These are phyloP conservation scores for Crossaster papposus DNA, from an alignment of 53 echinoderm and acorn worm genomes.

Conservation along the genomic window DNA sequence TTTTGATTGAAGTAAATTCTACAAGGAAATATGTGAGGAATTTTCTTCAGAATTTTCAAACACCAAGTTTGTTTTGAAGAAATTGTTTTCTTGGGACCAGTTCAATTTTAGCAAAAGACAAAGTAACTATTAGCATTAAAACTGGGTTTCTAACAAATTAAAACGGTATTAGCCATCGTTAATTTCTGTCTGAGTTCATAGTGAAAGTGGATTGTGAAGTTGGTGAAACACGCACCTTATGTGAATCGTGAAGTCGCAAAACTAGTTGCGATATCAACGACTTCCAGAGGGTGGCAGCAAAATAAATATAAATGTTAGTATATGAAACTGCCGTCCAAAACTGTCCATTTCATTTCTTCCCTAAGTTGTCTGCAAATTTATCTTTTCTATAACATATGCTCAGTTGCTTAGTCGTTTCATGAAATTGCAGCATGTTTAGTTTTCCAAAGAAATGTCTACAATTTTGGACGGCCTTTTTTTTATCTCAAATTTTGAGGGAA, in stretches of 20 bases:
- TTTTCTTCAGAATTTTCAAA: too few species aligned
- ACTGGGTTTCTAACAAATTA: neutral
- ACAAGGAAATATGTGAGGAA: too few species aligned
- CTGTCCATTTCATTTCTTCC: neutral
- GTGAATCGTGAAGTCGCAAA: constrained; percentile 33
- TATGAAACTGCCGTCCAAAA: neutral
- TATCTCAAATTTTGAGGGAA: neutral
- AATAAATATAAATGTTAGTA: constrained; percentile 17
- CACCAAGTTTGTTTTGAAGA: too few species aligned
- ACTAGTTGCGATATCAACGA: constrained; percentile 27
- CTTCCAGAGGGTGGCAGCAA: constrained; percentile 28
- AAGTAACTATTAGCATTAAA: too few species aligned
- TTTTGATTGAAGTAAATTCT: too few species aligned
- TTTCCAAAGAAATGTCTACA: neutral
- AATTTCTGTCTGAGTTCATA: neutral
- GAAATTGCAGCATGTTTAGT: neutral
- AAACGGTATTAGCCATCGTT: neutral
- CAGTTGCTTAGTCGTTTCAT: neutral
- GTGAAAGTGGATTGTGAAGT: neutral
- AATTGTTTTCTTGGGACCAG: too few species aligned
- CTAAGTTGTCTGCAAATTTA: neutral
- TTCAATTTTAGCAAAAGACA: too few species aligned
- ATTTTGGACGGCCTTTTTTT: neutral
- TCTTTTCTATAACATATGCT: neutral
- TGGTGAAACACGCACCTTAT: constrained; percentile 31